Conservation (phyloP, 2,888 invertebrate genomes). For the Malacosoma neustria region DNA sequence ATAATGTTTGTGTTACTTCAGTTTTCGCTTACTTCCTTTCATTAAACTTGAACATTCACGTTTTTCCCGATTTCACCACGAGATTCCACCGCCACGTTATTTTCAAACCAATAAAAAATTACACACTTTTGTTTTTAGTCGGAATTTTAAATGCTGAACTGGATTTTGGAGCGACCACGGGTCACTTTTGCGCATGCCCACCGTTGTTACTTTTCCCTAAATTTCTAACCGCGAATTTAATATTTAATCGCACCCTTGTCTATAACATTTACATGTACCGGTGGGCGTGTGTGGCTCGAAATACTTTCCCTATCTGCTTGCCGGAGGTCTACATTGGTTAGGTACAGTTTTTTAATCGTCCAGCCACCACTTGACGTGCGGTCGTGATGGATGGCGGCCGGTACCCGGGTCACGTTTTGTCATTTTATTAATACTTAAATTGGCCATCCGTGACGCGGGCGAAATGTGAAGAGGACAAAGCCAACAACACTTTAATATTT, state of each 20-base stretch:
- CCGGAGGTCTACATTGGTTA: conserved; percentile 40
- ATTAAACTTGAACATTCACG: conserved; percentile 25
- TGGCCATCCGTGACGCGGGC: conserved; percentile 60
- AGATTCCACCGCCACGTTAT: conserved; percentile 25
- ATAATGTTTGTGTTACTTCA: conserved; percentile 44
- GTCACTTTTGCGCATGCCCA: conserved; percentile 46
- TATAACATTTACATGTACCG: conserved; percentile 68
- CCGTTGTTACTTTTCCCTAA: conserved; percentile 59
- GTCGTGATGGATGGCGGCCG: conserved; percentile 62
- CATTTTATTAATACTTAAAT: conserved; percentile 75
- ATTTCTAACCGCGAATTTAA: conserved; percentile 71
- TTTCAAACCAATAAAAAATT: conserved; percentile 47
- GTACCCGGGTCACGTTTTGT: conserved; percentile 64
- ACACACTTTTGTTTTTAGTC: conserved; percentile 50
- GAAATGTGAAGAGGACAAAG: conserved; percentile 43
- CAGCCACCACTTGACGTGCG: conserved; percentile 61
- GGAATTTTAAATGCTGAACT: conserved; percentile 49
- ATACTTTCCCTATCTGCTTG: conserved; percentile 45
- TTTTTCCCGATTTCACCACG: not conserved
- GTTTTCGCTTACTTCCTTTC: conserved; percentile 25
- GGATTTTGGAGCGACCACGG: conserved; percentile 44
- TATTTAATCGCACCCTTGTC: conserved; percentile 73
- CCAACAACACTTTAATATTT: conserved; percentile 28
- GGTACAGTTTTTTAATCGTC: conserved; percentile 66
- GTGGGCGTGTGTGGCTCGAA: conserved; percentile 46